Percentiles rank a stretch among this genome's conserved stretches.
These are phyloP conservation scores for Aptenodytes forsteri DNA, from an alignment of 2,113 vertebrate species.

Conservation along the genomic window DNA sequence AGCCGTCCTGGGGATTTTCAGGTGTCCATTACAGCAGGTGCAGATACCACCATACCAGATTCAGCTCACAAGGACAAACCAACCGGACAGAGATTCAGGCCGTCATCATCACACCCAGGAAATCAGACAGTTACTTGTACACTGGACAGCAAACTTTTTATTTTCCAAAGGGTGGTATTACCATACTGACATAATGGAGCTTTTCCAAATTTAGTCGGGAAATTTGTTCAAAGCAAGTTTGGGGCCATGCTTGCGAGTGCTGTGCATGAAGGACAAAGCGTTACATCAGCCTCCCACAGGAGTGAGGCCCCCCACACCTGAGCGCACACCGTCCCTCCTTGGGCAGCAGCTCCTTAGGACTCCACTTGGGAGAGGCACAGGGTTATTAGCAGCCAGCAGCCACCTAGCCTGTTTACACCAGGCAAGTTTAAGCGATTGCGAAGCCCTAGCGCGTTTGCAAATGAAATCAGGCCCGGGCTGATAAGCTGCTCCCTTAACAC, in stretches of 20 bases:
- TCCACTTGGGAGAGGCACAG: not conserved
- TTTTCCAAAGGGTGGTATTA: not conserved
- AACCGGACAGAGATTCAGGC: not conserved
- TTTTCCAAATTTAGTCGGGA: not conserved
- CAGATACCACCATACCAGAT: not conserved
- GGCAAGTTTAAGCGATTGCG: not conserved
- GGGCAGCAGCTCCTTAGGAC: too few relatives aligned
- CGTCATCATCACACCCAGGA: not conserved
- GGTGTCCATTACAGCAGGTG: not conserved
- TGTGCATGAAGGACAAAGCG: not conserved
- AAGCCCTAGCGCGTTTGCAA: not conserved
- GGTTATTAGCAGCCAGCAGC: not conserved
- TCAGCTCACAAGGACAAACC: not conserved
- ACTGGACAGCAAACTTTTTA: not conserved
- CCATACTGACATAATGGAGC: not conserved
- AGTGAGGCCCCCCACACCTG: accelerated
- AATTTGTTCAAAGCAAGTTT: not conserved
- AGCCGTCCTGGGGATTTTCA: not conserved
- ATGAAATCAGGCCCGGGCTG: not conserved
- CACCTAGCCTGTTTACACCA: not conserved
- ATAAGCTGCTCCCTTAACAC: not conserved
- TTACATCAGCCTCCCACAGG: accelerated
- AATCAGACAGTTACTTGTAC: not conserved
- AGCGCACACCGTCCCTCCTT: not conserved
- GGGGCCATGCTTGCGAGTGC: not conserved